A percentile compares a stretch with the other conserved stretches of the same genome.
Evolutionary conservation across 2,797 vertebrate species (phyloP).

Genomic region (Neosilurus hyrtlii): DNA sequence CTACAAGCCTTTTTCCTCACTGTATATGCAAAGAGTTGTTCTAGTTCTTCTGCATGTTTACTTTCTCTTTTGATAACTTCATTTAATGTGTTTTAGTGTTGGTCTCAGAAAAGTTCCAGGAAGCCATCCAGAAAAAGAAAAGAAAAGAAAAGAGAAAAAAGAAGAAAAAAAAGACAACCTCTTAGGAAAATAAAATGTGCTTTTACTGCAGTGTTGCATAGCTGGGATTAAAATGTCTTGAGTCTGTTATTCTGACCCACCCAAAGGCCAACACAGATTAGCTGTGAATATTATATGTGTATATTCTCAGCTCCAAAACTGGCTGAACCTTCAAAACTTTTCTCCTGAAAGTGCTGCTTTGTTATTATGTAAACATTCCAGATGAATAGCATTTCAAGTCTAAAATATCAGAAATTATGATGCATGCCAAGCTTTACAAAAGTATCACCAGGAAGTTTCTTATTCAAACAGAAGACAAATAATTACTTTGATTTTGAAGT

Average conservation of each 20-base stretch:
- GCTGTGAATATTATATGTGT: neutral
- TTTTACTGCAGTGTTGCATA: neutral
- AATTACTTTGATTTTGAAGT: constrained; percentile 44
- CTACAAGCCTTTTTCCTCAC: neutral
- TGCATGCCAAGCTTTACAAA: neutral
- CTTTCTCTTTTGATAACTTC: neutral
- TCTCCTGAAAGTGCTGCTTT: neutral
- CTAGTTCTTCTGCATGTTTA: neutral
- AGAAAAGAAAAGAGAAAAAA: no score
- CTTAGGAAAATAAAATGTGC: neutral
- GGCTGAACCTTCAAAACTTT: neutral
- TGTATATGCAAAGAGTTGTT: neutral
- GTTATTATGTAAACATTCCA: neutral
- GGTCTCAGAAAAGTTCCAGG: neutral
- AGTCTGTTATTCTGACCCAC: neutral
- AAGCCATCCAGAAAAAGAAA: neutral
- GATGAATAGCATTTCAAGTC: no score
- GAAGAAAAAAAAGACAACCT: neutral
- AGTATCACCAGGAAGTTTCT: neutral
- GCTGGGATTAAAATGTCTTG: neutral
- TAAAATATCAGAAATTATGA: neutral
- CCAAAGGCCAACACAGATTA: neutral
- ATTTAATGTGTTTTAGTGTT: neutral
- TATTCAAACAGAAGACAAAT: constrained; percentile 24
- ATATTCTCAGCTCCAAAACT: neutral